Percentiles rank a stretch among this genome's conserved stretches.
Conservation (phyloP, 2,113 vertebrate species). For the Rhinogobius similis region DNA sequence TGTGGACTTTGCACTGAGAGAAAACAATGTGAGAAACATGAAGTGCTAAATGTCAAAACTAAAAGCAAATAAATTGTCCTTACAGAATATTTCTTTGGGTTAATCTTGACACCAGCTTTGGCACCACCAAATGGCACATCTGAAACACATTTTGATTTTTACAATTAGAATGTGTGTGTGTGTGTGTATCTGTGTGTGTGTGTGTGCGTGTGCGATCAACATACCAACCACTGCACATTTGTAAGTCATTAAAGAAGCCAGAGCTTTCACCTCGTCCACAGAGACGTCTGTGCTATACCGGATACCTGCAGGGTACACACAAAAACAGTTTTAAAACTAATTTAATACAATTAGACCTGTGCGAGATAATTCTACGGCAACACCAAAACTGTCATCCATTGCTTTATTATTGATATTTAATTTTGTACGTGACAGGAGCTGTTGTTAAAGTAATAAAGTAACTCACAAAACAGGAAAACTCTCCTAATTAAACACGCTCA, state of each 20-base stretch:
- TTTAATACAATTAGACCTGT: neutral
- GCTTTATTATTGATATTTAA: neutral
- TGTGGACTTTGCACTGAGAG: too few relatives aligned
- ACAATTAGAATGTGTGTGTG: neutral
- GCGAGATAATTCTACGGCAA: too few relatives aligned
- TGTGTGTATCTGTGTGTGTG: neutral
- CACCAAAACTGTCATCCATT: neutral
- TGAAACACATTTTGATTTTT: slow-evolving; percentile 63
- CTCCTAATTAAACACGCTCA: too few relatives aligned
- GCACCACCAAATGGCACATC: slow-evolving; percentile 99
- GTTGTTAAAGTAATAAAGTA: neutral
- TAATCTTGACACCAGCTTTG: slow-evolving; percentile 99
- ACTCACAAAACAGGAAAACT: too few relatives aligned
- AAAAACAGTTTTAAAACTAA: neutral
- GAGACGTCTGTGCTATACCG: slow-evolving; percentile 95
- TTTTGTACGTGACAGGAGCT: neutral
- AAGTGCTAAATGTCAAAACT: neutral
- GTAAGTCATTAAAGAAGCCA: slow-evolving; percentile 98
- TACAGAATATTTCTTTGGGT: slow-evolving; percentile 93
- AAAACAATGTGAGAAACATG: too few relatives aligned
- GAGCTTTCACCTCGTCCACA: slow-evolving; percentile 96
- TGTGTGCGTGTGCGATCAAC: slow-evolving; percentile 38
- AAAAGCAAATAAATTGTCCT: slow-evolving; percentile 62
- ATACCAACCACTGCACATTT: slow-evolving; percentile 98
- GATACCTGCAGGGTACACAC: slow-evolving; percentile 82